Base-by-base conservation (phyloP, 23 tunicate genomes). In the Halocynthia roretzi region DNA sequence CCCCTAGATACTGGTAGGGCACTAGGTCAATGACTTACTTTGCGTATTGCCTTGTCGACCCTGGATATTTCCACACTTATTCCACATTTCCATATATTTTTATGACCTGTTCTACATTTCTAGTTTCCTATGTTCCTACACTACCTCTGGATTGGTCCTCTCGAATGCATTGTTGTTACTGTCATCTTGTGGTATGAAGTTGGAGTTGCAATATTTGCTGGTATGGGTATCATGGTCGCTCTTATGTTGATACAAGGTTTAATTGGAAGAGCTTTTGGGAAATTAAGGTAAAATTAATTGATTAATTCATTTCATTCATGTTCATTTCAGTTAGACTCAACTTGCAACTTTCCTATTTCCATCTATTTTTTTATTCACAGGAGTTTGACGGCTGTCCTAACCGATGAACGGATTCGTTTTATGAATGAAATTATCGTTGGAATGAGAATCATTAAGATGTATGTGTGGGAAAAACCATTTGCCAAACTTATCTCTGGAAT, bases 391-490 rank as follows among this genome's bases (percentile, higher is more conserved):
- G 73, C 81, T 0, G 55, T 83, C 21, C 67, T 71, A 6, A 80
- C 91, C 7, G 89, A 85, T 50, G 53, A 85, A 56, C 61, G 89
- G 22, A 76, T 85, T 17, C 14, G 80, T 23, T 54, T 71, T 7
- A 85, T 85, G 89, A 85, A 75, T 48, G 89, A 85, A 53, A 71
- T 85, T 7, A 70, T 85, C 40, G 55, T 83, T 51, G 80, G 75
- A 8, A 85, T 85, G 83, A 72, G 84, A 62, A 58, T 86, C 6
- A 71, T 86, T 8, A 86, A 86, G 55, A 86, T 86, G 91, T 86
- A 85, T 61, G 44, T 80, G 8, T 85, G 91, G 91, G 91, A 86
- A 68, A 67, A 80, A 7, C 67, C 91, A 0, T 86, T 86, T 56
- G 62, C 62, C 7, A 51, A 80, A 57, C 56, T 86, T 17, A 76